A percentile compares a stretch with the other conserved stretches of the same genome.
Conservation (phyloP, 2,113 vertebrate genomes). For the Dicrurus megarhynchus region DNA sequence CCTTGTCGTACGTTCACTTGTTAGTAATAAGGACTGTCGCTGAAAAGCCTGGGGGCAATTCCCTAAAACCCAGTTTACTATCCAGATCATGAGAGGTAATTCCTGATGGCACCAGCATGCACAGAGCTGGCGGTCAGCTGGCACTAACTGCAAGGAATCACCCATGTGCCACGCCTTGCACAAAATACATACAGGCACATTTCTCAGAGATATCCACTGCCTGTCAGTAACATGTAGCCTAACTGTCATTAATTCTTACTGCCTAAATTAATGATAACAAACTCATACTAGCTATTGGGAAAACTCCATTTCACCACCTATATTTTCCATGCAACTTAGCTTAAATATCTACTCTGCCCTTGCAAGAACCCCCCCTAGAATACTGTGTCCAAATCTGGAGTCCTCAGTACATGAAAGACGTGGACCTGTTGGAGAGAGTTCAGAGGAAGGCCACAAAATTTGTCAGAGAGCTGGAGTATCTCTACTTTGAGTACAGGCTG, state of each 20-base stretch:
- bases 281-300: not conserved
- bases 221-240: not conserved
- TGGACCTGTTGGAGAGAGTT: not conserved
- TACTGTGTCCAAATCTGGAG: not conserved
- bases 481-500: not conserved
- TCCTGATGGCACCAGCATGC: not conserved
- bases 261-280: not conserved
- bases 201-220: not conserved
- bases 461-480: not conserved
- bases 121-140: not conserved
- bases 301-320: not conserved
- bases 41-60: not conserved
- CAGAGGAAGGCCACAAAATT: not conserved
- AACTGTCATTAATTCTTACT: not conserved
- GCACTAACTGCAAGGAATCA: not conserved
- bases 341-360: not conserved
- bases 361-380: not conserved
- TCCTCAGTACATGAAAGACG: fast-evolving
- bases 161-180: not conserved
- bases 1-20: fast-evolving
- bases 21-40: not conserved
- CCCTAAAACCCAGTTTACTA: not conserved
- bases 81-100: not conserved
- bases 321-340: not conserved
- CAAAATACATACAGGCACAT: not conserved